Base-by-base conservation (phyloP, 2,888 invertebrate species). In the Priocnemis perturbator region DNA sequence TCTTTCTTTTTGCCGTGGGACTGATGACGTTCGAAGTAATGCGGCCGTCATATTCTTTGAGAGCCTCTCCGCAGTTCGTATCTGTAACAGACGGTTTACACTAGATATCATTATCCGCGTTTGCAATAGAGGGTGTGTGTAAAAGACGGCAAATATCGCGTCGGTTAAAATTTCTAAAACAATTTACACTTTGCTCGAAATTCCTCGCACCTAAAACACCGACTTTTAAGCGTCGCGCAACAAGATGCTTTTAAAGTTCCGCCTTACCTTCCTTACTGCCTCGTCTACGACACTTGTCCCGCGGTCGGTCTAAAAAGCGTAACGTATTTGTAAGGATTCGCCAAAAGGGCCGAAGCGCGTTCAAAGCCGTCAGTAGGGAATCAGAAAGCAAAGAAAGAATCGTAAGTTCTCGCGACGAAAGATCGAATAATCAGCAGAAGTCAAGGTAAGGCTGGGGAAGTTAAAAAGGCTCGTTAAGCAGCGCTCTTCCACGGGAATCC, bases 381-480 rank as follows among this genome's bases (percentile, higher is more conserved):
- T 44, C 15, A 55, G 63, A 61, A 55, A 59, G 37, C 50, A 59
- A 50, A 67, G 23, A 47, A 59, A 9, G n/a, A 21, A 47, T 60
- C 48, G 44, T 37, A 19, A 57, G 66, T 68, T 58, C 56, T 20
- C 21, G 37, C 56, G 50, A 50, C 23, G 53, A 37, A 45, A 63
- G 68, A 75, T 69, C 45, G 60, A 65, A 37, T 30, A 58, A 62
- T 61, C 63, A 45, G 57, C 56, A 52, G 52, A 67, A 69, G 64
- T 69, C 45, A 57, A 63, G 62, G 61, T 37, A 65, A 67, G 66
- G 63, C 52, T 68, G 7, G 64, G 52, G 50, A 63, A 69, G 64
- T 65, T 65, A 74, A 76, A 77, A 78, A 76, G 82, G 77, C 78
- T 82, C 82, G 81, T 83, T 83, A 82, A 83, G 81, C 78, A 44